Evolutionary conservation across 2,888 invertebrate species (phyloP).

Genomic region (Ecliptopera silaceata): DNA sequence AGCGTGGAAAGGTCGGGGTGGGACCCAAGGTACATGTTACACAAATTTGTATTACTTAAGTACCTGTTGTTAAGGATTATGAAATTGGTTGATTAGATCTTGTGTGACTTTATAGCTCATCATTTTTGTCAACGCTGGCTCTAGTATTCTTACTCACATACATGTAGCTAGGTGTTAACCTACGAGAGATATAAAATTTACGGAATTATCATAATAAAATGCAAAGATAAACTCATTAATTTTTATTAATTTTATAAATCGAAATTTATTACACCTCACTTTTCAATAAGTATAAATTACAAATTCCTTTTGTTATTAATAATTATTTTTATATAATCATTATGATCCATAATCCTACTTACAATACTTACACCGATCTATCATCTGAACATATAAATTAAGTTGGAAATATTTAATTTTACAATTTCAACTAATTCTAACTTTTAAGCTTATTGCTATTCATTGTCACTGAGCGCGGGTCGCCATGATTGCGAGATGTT

Average conservation of each 20-base stretch:
- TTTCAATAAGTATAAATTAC: conserved; percentile 65
- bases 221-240: conserved; percentile 73
- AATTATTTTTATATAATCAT: conserved; percentile 71
- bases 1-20: conserved; percentile 44
- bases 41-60: conserved; percentile 43
- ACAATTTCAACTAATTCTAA: conserved; percentile 57
- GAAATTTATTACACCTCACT: conserved; percentile 79
- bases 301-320: conserved; percentile 77
- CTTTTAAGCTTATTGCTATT: conserved; percentile 71
- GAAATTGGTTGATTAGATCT: conserved; percentile 5
- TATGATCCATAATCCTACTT: conserved; percentile 71
- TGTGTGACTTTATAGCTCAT: neutral
- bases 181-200: neutral
- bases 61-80: conserved; percentile 46
- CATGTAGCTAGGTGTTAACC: no score
- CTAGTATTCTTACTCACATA: no score
- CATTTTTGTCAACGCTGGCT: neutral
- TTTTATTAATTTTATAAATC: conserved; percentile 83
- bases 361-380: conserved; percentile 73
- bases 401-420: conserved; percentile 65
- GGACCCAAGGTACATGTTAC: conserved; percentile 54
- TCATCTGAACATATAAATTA: conserved; percentile 68
- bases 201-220: conserved; percentile 42
- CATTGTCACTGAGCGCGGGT: conserved; percentile 46
- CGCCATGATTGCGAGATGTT: conserved; percentile 49